phyloP scores from a whole-genome alignment of 1,140 invertebrate species.

The Heliconius eleuchia region DNA sequence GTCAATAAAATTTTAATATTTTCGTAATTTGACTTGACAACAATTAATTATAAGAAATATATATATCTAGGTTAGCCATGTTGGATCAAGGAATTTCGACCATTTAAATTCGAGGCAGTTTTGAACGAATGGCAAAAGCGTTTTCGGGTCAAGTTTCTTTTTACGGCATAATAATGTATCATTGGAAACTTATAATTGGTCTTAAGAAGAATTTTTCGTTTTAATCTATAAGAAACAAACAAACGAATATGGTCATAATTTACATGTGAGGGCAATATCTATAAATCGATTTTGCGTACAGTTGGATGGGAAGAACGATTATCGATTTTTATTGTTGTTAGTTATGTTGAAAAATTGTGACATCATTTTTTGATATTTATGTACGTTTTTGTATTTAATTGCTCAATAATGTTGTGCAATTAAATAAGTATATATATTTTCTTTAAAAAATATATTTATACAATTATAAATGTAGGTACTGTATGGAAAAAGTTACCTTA shows the following conservation, averaged over 20 bases:
- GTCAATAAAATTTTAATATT: background rate
- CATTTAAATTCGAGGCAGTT: slow-evolving; percentile 25
- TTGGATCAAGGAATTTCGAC: slow-evolving; percentile 25
- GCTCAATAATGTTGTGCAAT: background rate
- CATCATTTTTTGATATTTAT: background rate
- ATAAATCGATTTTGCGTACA: slow-evolving; percentile 13
- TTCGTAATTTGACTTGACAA: slow-evolving; percentile 19
- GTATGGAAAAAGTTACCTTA: no score
- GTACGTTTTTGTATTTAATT: background rate
- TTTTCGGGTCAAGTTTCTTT: slow-evolving; percentile 21
- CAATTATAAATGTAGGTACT: no score
- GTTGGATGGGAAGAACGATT: background rate
- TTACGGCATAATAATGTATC: slow-evolving; percentile 24
- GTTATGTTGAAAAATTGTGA: background rate
- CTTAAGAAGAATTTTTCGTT: slow-evolving; percentile 22
- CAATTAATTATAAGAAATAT: slow-evolving; percentile 31
- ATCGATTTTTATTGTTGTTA: slow-evolving; percentile 5
- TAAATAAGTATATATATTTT: no score
- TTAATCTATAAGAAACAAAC: slow-evolving; percentile 25
- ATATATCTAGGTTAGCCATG: slow-evolving; percentile 30
- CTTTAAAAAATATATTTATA: no score
- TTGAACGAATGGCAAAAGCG: slow-evolving; percentile 23
- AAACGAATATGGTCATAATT: slow-evolving; percentile 16
- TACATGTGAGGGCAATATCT: slow-evolving; percentile 17
- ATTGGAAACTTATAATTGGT: slow-evolving; percentile 30